These are phyloP conservation scores for Lithosia quadra DNA, from an alignment of 2,888 invertebrate genomes.

Conservation along the genomic window DNA sequence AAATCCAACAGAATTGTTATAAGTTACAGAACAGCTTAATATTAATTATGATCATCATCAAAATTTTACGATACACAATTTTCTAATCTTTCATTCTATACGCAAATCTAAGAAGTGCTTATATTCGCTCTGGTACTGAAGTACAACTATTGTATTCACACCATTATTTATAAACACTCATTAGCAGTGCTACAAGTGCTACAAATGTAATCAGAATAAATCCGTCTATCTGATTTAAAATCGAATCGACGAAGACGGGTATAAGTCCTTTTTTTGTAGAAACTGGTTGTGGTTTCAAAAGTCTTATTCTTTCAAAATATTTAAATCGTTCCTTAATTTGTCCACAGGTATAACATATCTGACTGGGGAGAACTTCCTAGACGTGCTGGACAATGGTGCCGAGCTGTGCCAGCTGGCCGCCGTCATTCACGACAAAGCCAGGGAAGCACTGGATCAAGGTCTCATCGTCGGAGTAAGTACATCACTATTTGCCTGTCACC, in stretches of 20 bases:
- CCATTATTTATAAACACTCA: too few relatives aligned
- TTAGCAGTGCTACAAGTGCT: too few relatives aligned
- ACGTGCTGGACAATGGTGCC: constrained; percentile 94
- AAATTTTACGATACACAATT: too few relatives aligned
- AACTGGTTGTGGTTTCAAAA: not conserved
- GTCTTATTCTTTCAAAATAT: not conserved
- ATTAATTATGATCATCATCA: too few relatives aligned
- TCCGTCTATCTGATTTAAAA: not conserved
- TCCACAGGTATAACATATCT: constrained; percentile 90
- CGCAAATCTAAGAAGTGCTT: too few relatives aligned
- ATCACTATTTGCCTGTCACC: not conserved
- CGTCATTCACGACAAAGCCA: constrained; percentile 92
- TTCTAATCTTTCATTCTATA: too few relatives aligned
- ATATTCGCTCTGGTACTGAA: too few relatives aligned
- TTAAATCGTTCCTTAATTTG: constrained; percentile 16
- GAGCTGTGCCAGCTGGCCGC: constrained; percentile 93
- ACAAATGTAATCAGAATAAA: too few relatives aligned
- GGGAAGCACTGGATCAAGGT: constrained; percentile 89
- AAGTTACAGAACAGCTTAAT: too few relatives aligned
- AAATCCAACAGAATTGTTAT: too few relatives aligned
- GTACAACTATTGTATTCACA: too few relatives aligned
- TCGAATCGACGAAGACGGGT: too few relatives aligned
- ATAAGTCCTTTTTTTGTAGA: not conserved
- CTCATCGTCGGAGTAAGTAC: constrained; percentile 86
- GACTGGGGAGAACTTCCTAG: constrained; percentile 92